These are phyloP conservation scores for Trichopoda pennipes DNA, from an alignment of 2,888 invertebrate genomes.

Conservation along the genomic window DNA sequence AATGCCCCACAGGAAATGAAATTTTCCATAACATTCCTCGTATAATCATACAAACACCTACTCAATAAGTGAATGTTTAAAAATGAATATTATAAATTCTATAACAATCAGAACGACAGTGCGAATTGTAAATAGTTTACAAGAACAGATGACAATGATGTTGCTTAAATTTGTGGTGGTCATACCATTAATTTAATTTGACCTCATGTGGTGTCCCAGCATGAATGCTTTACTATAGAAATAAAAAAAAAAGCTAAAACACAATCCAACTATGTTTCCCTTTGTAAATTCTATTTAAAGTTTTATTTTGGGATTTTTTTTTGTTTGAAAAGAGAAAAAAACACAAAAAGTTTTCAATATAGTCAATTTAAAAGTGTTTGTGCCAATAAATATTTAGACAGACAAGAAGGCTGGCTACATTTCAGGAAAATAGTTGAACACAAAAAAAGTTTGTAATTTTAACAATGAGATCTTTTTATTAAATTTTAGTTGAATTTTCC, in stretches of 20 bases:
- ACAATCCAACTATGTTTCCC: neutral
- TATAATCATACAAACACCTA: neutral
- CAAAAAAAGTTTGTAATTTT: slow-evolving; percentile 10
- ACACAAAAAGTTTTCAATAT: slow-evolving; percentile 19
- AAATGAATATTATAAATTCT: slow-evolving; percentile 19
- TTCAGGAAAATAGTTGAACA: neutral
- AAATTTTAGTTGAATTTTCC: neutral
- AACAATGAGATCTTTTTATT: slow-evolving; percentile 1
- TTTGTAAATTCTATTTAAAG: neutral
- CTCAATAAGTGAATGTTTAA: slow-evolving; percentile 32
- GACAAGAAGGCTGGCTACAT: neutral
- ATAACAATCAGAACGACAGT: slow-evolving; percentile 47
- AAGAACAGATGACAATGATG: slow-evolving; percentile 23
- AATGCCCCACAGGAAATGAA: too few species aligned
- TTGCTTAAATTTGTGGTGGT: slow-evolving; percentile 58
- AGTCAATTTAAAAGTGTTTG: slow-evolving; percentile 22
- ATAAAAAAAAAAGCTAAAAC: neutral
- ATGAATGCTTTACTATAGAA: slow-evolving; percentile 17
- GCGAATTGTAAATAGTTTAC: slow-evolving; percentile 5
- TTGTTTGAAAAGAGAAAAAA: neutral
- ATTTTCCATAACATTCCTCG: slow-evolving; percentile 8
- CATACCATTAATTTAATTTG: slow-evolving; percentile 65
- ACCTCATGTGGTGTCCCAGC: slow-evolving; percentile 69
- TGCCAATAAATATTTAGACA: neutral
- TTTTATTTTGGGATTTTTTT: neutral